Evolutionary conservation across 2,113 vertebrate species (phyloP).

Genomic region (Spilogale gracilis): DNA sequence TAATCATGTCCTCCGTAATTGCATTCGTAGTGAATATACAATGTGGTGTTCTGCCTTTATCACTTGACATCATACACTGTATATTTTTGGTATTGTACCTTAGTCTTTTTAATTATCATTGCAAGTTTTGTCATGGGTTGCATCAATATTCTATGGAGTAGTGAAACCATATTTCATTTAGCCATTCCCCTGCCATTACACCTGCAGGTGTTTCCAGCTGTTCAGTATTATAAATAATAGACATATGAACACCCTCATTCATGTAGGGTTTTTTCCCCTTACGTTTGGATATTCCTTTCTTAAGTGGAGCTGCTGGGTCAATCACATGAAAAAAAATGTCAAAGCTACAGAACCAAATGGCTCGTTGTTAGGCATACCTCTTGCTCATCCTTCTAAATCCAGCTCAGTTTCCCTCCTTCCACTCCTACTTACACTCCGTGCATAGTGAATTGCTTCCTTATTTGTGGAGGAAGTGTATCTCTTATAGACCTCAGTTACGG

Average conservation of each 20-base stretch:
- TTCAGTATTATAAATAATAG: slow-evolving; percentile 47
- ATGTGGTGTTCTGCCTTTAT: slow-evolving; percentile 37
- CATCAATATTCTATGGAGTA: slow-evolving; percentile 7
- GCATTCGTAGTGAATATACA: background rate
- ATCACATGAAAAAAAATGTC: background rate
- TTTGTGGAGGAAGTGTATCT: background rate
- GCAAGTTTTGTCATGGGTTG: background rate
- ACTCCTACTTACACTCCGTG: background rate
- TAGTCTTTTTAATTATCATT: slow-evolving; percentile 40
- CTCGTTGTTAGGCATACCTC: background rate
- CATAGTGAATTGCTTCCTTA: background rate
- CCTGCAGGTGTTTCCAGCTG: background rate
- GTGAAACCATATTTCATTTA: background rate
- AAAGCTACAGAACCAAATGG: background rate
- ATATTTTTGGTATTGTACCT: slow-evolving; percentile 31
- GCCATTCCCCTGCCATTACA: slow-evolving; percentile 16
- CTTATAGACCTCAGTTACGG: background rate
- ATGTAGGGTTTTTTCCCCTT: background rate
- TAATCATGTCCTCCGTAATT: slow-evolving; percentile 16
- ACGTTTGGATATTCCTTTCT: slow-evolving; percentile 18
- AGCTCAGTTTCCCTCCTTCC: background rate
- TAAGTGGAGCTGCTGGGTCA: background rate
- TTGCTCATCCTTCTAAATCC: background rate
- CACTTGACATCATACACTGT: slow-evolving; percentile 16
- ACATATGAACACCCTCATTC: background rate